A percentile compares a stretch with the other conserved stretches of the same genome.
Evolutionary conservation across 2,113 vertebrate genomes (phyloP).

Genomic region (Paramisgurnus dabryanus): DNA sequence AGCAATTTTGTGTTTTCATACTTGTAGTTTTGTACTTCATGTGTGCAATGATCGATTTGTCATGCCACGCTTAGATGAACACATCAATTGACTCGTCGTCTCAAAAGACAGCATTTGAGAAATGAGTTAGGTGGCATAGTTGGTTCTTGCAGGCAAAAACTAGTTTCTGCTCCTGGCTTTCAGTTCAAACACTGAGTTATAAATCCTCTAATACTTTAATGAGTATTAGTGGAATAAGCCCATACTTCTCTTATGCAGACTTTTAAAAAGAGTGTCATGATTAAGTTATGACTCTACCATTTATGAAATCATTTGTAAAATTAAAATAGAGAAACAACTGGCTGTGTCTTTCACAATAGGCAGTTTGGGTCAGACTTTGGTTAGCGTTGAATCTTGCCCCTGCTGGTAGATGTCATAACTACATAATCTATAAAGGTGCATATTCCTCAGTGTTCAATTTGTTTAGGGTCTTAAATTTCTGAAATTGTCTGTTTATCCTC

Average conservation of each 20-base stretch:
- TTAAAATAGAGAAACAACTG: conserved; percentile 2
- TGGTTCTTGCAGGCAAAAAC: neutral
- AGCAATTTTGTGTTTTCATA: neutral
- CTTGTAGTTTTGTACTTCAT: neutral
- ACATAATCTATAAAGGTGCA: no score
- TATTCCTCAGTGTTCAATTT: no score
- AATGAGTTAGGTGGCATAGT: conserved; percentile 2
- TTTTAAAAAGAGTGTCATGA: neutral
- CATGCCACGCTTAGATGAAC: neutral
- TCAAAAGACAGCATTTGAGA: neutral
- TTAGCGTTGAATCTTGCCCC: no score
- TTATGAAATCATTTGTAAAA: conserved; percentile 14
- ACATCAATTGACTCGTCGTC: neutral
- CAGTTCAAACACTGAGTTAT: conserved; percentile 11
- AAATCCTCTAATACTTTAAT: conserved; percentile 29
- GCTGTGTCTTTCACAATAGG: neutral
- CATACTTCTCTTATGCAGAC: neutral
- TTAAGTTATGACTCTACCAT: neutral
- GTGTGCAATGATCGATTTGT: neutral
- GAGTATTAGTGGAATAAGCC: conserved; percentile 12
- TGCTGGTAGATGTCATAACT: no score
- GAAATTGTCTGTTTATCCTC: no score
- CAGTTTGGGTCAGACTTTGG: neutral
- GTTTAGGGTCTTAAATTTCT: no score
- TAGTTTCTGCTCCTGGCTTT: conserved; percentile 11